phyloP scores from a whole-genome alignment of 1,140 invertebrate species.

The Drosophila kikkawai region DNA sequence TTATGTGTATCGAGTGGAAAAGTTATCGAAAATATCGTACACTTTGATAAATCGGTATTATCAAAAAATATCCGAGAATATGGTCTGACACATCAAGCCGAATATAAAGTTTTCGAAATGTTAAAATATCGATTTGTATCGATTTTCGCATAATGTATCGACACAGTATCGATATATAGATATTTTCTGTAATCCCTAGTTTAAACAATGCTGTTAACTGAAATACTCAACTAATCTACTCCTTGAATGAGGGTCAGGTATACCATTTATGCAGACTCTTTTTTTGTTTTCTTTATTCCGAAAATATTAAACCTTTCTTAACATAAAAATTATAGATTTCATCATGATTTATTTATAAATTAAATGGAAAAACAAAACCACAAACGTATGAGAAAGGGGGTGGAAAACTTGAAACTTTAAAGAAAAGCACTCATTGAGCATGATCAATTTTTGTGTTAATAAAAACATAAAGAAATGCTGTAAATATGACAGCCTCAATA shows the following conservation, averaged over 20 bases:
- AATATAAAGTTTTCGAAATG: not conserved
- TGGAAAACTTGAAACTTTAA: not conserved
- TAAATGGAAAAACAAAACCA: not conserved
- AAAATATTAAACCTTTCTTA: too few relatives aligned
- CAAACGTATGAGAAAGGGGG: not conserved
- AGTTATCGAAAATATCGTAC: not conserved
- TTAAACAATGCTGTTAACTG: slow-evolving; percentile 4
- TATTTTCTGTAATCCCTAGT: not conserved
- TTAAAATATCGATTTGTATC: not conserved
- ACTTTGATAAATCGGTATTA: not conserved
- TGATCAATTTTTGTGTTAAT: not conserved
- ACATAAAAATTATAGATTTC: not conserved
- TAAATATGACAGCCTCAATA: slow-evolving; percentile 2
- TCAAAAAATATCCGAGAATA: not conserved
- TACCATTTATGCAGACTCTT: not conserved
- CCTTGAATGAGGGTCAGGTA: slow-evolving; percentile 7
- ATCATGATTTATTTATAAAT: not conserved
- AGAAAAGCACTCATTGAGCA: not conserved
- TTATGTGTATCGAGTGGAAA: not conserved
- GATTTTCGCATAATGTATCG: not conserved
- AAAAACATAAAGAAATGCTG: not conserved
- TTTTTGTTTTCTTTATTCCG: not conserved
- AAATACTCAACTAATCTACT: slow-evolving; percentile 7
- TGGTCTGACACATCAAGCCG: not conserved
- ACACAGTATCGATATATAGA: not conserved